These are phyloP conservation scores for Hyles euphorbiae DNA, from an alignment of 1,140 invertebrate genomes.

Conservation along the genomic window DNA sequence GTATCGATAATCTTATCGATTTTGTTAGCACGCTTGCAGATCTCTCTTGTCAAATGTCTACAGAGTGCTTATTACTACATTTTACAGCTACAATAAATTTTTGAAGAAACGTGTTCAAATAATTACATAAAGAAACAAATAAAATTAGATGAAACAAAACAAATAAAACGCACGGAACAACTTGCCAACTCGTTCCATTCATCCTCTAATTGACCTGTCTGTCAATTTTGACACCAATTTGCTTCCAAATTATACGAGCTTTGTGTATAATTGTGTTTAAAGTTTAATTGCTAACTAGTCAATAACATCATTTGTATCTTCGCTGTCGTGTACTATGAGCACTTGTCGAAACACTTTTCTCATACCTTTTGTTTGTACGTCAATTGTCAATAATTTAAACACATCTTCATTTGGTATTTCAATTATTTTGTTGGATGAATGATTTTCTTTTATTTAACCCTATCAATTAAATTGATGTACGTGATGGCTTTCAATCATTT, in stretches of 20 bases:
- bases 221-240: constrained; percentile 23
- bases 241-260: constrained; percentile 21
- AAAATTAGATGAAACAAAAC: no score
- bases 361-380: constrained; percentile 17
- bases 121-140: no score
- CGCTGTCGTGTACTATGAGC: constrained; percentile 7
- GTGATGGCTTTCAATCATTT: no score
- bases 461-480: neutral
- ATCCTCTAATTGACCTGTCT: constrained; percentile 15
- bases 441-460: neutral
- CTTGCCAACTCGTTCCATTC: neutral
- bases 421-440: neutral
- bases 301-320: constrained; percentile 27
- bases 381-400: constrained; percentile 16
- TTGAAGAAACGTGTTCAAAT: no score
- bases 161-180: no score
- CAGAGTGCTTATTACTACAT: no score
- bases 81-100: no score
- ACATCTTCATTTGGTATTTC: neutral
- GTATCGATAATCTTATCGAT: no score
- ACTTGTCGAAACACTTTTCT: constrained; percentile 17
- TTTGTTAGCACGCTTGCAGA: no score
- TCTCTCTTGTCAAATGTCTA: no score
- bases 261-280: constrained; percentile 18
- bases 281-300: constrained; percentile 26